A percentile compares a stretch with the other conserved stretches of the same genome.
Conservation (phyloP, 2,797 vertebrate species). For the Spinibarbus caldwelli region DNA sequence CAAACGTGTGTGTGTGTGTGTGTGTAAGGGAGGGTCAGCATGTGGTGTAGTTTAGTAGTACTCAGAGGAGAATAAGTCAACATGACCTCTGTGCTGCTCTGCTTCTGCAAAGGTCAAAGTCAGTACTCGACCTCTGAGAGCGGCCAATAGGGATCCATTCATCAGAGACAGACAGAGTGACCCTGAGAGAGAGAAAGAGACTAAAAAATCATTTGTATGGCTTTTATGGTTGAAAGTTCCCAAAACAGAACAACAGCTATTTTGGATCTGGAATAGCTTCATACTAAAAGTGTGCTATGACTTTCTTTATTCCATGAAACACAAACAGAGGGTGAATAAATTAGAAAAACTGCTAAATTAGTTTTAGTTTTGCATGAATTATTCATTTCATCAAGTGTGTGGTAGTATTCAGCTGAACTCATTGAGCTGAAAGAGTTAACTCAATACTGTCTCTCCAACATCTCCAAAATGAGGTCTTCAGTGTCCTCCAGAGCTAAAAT, state of each 20-base stretch:
- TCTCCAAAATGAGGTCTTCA: neutral
- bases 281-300: neutral
- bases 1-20: constrained; percentile 13
- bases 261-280: neutral
- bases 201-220: neutral
- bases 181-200: constrained; percentile 13
- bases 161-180: constrained; percentile 59
- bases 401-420: neutral
- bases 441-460: neutral
- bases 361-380: no score
- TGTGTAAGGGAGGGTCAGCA: constrained; percentile 7
- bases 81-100: constrained; percentile 37
- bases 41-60: constrained; percentile 48
- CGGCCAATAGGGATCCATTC: constrained; percentile 63
- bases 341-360: no score
- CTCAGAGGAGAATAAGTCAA: constrained; percentile 29
- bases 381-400: neutral
- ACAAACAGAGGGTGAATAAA: no score
- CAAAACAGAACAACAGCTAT: neutral
- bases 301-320: neutral
- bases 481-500: constrained; percentile 16
- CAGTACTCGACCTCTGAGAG: constrained; percentile 57
- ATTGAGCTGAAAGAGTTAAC: neutral
- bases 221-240: neutral
- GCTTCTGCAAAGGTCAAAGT: constrained; percentile 38